Conservation (phyloP, 2,797 vertebrate species). For the Thaleichthys pacificus region DNA sequence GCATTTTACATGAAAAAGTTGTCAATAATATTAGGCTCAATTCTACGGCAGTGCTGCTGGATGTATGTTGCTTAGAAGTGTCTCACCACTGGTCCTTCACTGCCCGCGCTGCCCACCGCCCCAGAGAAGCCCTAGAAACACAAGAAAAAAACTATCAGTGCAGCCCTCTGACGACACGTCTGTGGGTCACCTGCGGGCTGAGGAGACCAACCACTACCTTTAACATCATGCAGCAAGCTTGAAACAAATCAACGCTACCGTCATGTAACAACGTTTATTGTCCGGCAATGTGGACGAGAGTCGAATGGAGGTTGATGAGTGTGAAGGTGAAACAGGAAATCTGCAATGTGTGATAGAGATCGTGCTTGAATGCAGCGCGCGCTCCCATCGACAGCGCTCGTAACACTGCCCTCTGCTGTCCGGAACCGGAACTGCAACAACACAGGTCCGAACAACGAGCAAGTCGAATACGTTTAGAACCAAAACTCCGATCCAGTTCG, state of each 20-base stretch:
- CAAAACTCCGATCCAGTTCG: neutral
- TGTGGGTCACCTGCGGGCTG: neutral
- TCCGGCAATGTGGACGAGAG: neutral
- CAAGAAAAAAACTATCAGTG: constrained; percentile 14
- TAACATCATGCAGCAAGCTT: no score
- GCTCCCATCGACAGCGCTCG: neutral
- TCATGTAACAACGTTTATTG: no score
- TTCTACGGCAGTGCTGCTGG: constrained; percentile 9
- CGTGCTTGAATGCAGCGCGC: no score
- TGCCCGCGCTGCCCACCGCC: constrained; percentile 66
- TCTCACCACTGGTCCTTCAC: constrained; percentile 76
- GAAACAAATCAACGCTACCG: no score
- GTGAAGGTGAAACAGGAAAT: neutral
- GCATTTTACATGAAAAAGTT: no score
- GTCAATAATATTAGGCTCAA: no score
- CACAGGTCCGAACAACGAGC: no score
- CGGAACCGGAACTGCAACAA: neutral
- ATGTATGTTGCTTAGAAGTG: neutral
- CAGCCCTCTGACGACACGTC: neutral
- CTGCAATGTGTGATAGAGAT: no score
- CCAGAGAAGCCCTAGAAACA: constrained; percentile 78
- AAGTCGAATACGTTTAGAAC: neutral
- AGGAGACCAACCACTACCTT: neutral
- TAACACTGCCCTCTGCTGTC: constrained; percentile 52
- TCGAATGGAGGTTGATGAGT: neutral